Conservation (phyloP, 2,113 vertebrate species). For the Dolichallabes microphthalmus region DNA sequence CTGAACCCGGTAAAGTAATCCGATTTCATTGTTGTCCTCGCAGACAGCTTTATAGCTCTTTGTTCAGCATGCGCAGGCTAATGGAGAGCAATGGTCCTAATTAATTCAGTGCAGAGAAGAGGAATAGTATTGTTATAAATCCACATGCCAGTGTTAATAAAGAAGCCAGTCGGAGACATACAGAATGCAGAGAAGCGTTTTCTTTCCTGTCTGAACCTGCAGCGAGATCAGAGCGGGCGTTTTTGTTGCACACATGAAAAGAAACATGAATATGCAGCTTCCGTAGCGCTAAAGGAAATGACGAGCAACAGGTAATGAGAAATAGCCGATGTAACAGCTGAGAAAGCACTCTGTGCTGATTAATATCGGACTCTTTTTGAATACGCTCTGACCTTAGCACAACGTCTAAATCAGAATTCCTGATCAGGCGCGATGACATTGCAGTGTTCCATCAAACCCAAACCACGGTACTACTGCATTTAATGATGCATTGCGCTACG, state of each 20-base stretch:
- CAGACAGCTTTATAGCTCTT: constrained; percentile 27
- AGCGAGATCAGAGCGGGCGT: constrained; percentile 19
- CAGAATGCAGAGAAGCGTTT: constrained; percentile 31
- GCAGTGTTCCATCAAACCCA: constrained; percentile 21
- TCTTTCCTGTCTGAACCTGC: constrained; percentile 10
- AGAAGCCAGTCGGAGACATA: constrained; percentile 25
- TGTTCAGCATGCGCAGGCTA: constrained; percentile 18
- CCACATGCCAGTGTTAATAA: constrained; percentile 47
- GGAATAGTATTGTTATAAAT: constrained; percentile 38
- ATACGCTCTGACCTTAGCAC: constrained; percentile 17
- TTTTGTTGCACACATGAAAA: constrained; percentile 44
- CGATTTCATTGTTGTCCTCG: constrained; percentile 9
- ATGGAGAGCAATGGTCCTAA: constrained; percentile 44
- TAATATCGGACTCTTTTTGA: constrained; percentile 20
- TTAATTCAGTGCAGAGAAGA: constrained; percentile 36
- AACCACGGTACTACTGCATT: background rate
- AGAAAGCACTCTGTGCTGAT: constrained; percentile 10
- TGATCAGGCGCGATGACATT: constrained; percentile 22
- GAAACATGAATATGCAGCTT: constrained; percentile 29
- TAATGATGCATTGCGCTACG: constrained; percentile 17
- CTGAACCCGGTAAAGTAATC: background rate
- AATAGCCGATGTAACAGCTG: constrained; percentile 39
- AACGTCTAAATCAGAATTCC: constrained; percentile 26
- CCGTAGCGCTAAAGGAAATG: constrained; percentile 1
- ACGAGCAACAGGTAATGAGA: constrained; percentile 39